A percentile compares a stretch with the other conserved stretches of the same genome.
phyloP scores from a whole-genome alignment of 2,113 vertebrate species.

The Cryptomyrus ogoouensis region DNA sequence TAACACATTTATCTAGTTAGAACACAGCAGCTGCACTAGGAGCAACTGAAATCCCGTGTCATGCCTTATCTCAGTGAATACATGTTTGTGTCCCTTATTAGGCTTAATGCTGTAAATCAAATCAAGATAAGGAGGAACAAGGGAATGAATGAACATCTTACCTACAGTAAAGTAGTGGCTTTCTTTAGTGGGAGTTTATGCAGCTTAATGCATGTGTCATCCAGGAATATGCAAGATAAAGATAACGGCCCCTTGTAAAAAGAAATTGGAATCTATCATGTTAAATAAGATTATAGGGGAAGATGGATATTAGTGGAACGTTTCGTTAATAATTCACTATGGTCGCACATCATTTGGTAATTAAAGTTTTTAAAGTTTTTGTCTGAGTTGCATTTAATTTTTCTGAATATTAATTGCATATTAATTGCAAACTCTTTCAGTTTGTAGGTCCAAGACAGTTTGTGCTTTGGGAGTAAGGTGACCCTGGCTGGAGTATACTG shows the following conservation, averaged over 20 bases:
- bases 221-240: not conserved
- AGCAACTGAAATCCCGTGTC: not conserved
- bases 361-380: not conserved
- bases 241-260: not conserved
- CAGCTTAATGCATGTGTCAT: not conserved
- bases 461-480: not conserved
- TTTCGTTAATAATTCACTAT: not conserved
- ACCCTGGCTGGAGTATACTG: not conserved
- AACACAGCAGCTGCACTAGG: not conserved
- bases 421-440: not conserved
- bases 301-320: not conserved
- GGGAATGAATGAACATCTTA: not conserved
- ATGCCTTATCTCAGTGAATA: not conserved
- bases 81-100: not conserved
- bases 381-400: not conserved
- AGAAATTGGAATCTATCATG: not conserved
- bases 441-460: not conserved
- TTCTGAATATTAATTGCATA: not conserved
- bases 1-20: not conserved
- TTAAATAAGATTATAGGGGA: constrained; percentile 8
- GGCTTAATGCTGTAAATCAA: not conserved
- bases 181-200: not conserved
- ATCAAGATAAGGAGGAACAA: not conserved
- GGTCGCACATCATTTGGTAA: not conserved
- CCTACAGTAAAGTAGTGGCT: not conserved